A percentile compares a stretch with the other conserved stretches of the same genome.
Conservation (phyloP, 2,888 invertebrate genomes). For the Gnatocerus cornutus region DNA sequence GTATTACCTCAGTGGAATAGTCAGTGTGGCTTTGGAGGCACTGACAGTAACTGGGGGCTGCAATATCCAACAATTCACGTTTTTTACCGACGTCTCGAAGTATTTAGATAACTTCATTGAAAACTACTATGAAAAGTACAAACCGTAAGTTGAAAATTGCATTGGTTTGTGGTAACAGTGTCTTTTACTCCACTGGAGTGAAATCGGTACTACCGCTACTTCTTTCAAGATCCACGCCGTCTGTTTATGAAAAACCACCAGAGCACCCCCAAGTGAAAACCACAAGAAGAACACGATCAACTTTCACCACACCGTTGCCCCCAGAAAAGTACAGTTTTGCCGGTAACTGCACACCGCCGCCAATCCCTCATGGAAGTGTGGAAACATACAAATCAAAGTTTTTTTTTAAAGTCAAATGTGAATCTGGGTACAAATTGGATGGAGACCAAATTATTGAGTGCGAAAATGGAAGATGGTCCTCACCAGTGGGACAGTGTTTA, state of each 20-base stretch:
- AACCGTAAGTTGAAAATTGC: neutral
- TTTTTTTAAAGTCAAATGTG: neutral
- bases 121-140: neutral
- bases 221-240: too few species aligned
- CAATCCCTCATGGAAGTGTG: too few species aligned
- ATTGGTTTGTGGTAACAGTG: too few species aligned
- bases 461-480: conserved; percentile 1
- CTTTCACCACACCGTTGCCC: too few species aligned
- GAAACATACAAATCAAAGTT: neutral
- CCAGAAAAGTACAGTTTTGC: too few species aligned
- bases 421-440: neutral
- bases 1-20: conserved; percentile 3
- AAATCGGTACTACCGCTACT: too few species aligned
- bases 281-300: too few species aligned
- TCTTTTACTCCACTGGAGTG: too few species aligned
- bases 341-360: too few species aligned
- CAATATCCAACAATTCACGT: neutral
- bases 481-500: conserved; percentile 3
- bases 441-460: neutral
- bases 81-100: neutral
- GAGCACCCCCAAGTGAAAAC: too few species aligned
- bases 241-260: too few species aligned
- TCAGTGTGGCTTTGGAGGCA: neutral
- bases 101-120: neutral
- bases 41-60: neutral